Base-by-base conservation (phyloP, 2,797 vertebrate species). In the Malurus leucopterus region DNA sequence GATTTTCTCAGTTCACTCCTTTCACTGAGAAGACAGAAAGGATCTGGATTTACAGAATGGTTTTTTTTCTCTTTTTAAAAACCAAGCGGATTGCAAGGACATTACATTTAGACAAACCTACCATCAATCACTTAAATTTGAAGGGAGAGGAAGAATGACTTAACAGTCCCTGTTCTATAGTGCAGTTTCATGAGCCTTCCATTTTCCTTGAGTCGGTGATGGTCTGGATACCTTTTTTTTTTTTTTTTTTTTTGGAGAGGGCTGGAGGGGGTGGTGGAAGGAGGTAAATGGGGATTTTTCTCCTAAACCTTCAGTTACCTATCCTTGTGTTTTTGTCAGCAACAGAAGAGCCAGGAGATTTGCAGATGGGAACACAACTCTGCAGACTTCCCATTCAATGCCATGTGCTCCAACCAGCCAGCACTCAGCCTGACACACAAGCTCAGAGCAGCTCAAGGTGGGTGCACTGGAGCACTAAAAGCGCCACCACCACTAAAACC, bases 231-330 rank as follows among this genome's bases (percentile, higher is more conserved):
- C 24, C 6, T 18, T 49, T 84, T 54, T 32, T 29, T 40, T 1
- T 84, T 54, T 32, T n/a, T 40, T 1, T 36, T 36, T 36, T 36
- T 36, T 36, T 36, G 34, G 2, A 0, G 0, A 2, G 2, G 1
- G 3, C n/a, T n/a, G 3, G 9, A 5, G 4, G 2, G 7, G 24
- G 10, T 7, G 4, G 10, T 36, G 36, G 36, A 36, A 13, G 26
- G 3, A 11, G 9, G 18, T 8, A 72, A 67, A 46, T 3, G 6
- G 29, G 6, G 7, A 63, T 53, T 82, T 53, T 46, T 27, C 0
- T 10, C 18, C 54, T 69, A 54, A 57, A 71, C 36, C 27, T 59
- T 2, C 0, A 1, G 18, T 65, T 47, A 59, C 8, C 13, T 38
- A 21, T 49, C 67, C 13, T 15, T 3, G 1, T 41, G 27, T 15